Evolutionary conservation across 2,113 vertebrate genomes (phyloP), one percentile per base, ranked within the genome.

Genomic region (Elanoides forficatus): DNA sequence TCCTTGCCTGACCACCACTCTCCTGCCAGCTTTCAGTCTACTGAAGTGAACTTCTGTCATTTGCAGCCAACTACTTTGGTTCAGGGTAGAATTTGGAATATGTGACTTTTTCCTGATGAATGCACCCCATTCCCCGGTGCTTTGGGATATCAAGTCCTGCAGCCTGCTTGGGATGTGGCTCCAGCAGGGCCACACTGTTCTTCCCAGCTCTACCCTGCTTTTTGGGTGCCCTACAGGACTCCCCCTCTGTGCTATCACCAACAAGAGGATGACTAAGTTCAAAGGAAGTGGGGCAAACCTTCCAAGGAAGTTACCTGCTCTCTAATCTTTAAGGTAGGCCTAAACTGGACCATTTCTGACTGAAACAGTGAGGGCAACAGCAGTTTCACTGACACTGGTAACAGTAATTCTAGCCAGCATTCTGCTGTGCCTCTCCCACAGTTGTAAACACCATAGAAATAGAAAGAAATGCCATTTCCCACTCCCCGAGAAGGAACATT

Each of bases 371-470:
- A 76, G 3, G 32, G 70, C 45, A 94, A 81, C 43, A 85, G 25
- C n/a, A 86, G 70, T 58, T 96, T 95, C 93, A 85, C 87, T 88
- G 81, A 90, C 84, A 90, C 30, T 9, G 40, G 40, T 88, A 95
- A 20, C 25, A 92, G 75, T 36, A 62, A 90, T 81, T 86, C 87
- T 14, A 93, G 42, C 59, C 92, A 93, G 89, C 55, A 27, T 53
- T 96, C 94, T 96, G 87, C 92, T 68, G 80, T 84, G 53, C 62
- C 38, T 92, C 86, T 94, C 84, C 71, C 71, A 75, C 11, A 1
- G 81, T 26, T 94, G 74, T 93, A 89, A 97, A 89, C 76, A 63
- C 65, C 22, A 87, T 15, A 95, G 56, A 97, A 97, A 95, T 43
- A 81, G 96, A 89, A 92, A 58, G 88, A 95, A 32, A 58, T 79